Evolutionary conservation across 2,113 vertebrate genomes (phyloP).

Genomic region (Phyllopteryx taeniolatus): DNA sequence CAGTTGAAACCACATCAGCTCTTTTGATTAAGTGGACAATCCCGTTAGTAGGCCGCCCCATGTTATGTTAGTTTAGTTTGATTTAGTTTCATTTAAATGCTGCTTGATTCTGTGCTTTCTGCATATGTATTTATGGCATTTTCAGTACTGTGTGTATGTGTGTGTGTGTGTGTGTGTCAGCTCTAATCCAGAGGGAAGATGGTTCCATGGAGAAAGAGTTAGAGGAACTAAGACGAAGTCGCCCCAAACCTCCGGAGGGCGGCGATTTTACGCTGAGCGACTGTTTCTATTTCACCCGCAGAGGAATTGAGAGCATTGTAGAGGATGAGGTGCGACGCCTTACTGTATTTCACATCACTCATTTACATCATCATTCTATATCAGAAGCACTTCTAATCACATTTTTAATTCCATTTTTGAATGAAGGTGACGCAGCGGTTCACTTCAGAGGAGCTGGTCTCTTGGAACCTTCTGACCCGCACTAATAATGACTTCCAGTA

Average conservation of each 20-base stretch:
- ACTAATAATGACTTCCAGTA: slow-evolving; percentile 92
- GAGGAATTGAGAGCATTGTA: slow-evolving; percentile 90
- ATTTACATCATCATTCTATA: background rate
- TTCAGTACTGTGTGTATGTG: background rate
- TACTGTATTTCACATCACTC: background rate
- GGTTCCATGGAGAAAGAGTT: slow-evolving; percentile 90
- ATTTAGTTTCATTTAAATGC: too few relatives aligned
- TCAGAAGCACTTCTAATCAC: too few relatives aligned
- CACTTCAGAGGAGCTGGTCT: slow-evolving; percentile 90
- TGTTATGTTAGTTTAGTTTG: too few relatives aligned
- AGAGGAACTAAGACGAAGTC: slow-evolving; percentile 73
- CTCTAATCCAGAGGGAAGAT: slow-evolving; percentile 86
- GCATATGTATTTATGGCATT: background rate
- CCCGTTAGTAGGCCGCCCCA: background rate
- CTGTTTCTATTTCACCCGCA: slow-evolving; percentile 89
- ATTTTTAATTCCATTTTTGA: background rate
- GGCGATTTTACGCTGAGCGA: slow-evolving; percentile 89
- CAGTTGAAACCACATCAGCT: slow-evolving; percentile 17
- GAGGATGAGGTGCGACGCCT: slow-evolving; percentile 80
- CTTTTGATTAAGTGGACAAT: background rate
- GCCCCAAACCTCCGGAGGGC: slow-evolving; percentile 63
- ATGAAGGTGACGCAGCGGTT: slow-evolving; percentile 88
- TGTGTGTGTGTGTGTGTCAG: slow-evolving; percentile 59
- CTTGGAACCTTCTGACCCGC: slow-evolving; percentile 96
- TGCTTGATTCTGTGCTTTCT: background rate